Conservation (phyloP, 2,113 vertebrate genomes). For the Argyrosomus japonicus region DNA sequence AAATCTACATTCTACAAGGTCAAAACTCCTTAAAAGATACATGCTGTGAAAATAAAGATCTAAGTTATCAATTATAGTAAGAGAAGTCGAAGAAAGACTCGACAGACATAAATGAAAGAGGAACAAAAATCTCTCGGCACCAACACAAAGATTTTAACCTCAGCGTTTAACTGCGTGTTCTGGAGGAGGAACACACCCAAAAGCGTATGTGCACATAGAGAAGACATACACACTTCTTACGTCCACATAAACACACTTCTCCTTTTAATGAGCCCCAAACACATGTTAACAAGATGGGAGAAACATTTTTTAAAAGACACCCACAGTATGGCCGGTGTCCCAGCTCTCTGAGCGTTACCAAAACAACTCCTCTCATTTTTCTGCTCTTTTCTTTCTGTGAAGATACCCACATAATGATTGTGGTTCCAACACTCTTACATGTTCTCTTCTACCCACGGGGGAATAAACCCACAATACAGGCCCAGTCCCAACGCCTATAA, state of each 20-base stretch:
- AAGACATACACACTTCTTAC: neutral
- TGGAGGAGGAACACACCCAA: conserved; percentile 13
- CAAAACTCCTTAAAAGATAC: conserved; percentile 8
- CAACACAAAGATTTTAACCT: conserved; percentile 20
- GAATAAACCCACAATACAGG: conserved; percentile 14
- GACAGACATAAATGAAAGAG: conserved; percentile 40
- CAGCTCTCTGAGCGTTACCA: conserved; percentile 34
- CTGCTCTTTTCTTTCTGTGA: conserved; percentile 20
- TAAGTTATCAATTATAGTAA: conserved; percentile 1
- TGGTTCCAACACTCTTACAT: conserved; percentile 42
- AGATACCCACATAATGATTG: conserved; percentile 60
- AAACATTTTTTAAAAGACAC: conserved; percentile 35
- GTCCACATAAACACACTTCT: conserved; percentile 26
- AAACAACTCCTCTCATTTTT: conserved; percentile 40
- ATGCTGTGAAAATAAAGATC: conserved; percentile 13
- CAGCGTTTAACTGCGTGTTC: conserved; percentile 18
- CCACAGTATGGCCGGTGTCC: conserved; percentile 51
- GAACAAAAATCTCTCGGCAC: conserved; percentile 25
- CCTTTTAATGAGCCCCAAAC: conserved; percentile 60
- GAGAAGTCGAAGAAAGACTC: neutral
- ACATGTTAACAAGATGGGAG: conserved; percentile 67
- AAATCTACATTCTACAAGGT: neutral
- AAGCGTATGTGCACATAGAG: conserved; percentile 8
- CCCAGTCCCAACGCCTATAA: conserved; percentile 1
- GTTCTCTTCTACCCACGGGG: neutral